phyloP scores from a whole-genome alignment of 2,888 invertebrate genomes.

The Anodontia alba region DNA sequence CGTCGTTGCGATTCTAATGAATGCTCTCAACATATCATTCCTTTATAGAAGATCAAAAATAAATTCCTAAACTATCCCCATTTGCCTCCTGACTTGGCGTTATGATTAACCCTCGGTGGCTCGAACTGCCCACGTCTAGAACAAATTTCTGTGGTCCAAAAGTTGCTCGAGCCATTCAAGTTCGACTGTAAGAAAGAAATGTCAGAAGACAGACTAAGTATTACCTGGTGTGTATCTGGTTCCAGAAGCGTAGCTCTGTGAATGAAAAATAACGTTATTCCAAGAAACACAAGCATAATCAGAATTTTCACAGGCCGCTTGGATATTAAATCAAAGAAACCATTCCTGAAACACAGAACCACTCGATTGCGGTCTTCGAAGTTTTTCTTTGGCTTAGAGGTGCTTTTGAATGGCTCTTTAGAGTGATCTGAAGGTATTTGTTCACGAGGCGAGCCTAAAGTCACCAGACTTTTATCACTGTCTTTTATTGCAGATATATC shows the following conservation, averaged over 20 bases:
- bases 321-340: slow-evolving; percentile 72
- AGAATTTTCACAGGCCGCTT: slow-evolving; percentile 66
- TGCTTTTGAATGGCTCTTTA: background rate
- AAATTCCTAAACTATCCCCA: too few species aligned
- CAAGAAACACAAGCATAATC: slow-evolving; percentile 63
- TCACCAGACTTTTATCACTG: background rate
- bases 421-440: background rate
- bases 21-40: too few species aligned
- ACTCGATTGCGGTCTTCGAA: slow-evolving; percentile 63
- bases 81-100: too few species aligned
- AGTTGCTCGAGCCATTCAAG: too few species aligned
- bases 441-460: background rate
- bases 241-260: slow-evolving; percentile 70
- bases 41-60: too few species aligned
- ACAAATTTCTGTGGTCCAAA: too few species aligned
- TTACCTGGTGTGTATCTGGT: slow-evolving; percentile 79
- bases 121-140: too few species aligned
- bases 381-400: slow-evolving; percentile 45
- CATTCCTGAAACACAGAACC: slow-evolving; percentile 63
- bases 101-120: too few species aligned
- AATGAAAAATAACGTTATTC: slow-evolving; percentile 66
- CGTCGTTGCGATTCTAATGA: too few species aligned
- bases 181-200: too few species aligned
- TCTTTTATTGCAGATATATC: background rate
- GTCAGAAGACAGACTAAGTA: too few species aligned